Conservation (phyloP, 2,113 vertebrate genomes). For the Chascanopsetta lugubris region DNA sequence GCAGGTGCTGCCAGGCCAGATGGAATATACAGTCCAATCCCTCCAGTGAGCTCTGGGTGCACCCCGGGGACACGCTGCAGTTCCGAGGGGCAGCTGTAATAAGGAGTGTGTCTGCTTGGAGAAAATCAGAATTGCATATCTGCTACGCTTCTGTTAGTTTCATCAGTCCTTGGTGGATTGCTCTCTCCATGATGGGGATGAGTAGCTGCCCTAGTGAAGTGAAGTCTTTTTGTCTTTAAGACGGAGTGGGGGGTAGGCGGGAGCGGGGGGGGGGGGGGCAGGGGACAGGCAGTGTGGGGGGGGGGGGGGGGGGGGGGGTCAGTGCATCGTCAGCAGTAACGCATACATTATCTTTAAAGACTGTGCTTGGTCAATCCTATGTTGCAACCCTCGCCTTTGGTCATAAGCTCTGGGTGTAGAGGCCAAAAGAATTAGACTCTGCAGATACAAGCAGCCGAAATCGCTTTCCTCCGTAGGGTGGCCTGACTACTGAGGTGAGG, state of each 20-base stretch:
- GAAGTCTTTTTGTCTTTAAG: no score
- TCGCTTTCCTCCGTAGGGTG: not conserved
- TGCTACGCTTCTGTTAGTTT: not conserved
- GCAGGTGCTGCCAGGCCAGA: not conserved
- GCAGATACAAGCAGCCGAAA: not conserved
- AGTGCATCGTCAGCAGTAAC: not conserved
- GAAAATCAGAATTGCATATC: not conserved
- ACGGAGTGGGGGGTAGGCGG: no score
- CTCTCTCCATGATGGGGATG: not conserved
- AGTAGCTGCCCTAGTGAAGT: not conserved
- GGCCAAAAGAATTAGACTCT: not conserved
- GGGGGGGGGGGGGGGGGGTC: no score
- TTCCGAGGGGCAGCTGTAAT: not conserved
- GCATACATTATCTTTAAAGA: not conserved
- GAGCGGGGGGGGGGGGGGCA: no score
- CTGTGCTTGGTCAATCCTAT: not conserved
- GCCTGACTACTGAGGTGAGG: not conserved
- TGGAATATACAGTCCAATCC: not conserved
- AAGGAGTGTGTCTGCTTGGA: not conserved
- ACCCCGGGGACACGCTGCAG: not conserved
- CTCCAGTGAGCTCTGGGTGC: not conserved
- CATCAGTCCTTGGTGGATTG: not conserved
- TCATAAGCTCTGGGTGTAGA: not conserved
- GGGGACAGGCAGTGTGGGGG: no score
- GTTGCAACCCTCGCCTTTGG: not conserved